phyloP scores from a whole-genome alignment of 2,113 vertebrate species.

The Calyptomena viridis region DNA sequence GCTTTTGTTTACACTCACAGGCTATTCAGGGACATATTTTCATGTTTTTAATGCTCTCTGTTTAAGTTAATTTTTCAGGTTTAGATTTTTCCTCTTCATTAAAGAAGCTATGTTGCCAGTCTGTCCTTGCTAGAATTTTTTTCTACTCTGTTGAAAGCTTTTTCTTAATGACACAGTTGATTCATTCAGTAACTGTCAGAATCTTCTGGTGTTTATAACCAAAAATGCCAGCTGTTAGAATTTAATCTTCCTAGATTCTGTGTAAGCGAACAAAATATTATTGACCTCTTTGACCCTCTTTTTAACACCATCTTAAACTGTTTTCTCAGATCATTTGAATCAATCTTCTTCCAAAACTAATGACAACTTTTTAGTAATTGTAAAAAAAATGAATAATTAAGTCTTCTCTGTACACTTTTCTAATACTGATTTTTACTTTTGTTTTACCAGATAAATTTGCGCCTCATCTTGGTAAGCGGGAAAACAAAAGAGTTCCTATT shows the following conservation, averaged over 20 bases:
- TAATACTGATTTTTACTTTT: background rate
- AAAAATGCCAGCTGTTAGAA: background rate
- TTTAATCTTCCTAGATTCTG: background rate
- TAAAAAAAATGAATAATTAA: background rate
- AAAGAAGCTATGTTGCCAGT: background rate
- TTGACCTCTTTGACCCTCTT: background rate
- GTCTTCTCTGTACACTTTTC: background rate
- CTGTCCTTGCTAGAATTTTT: background rate
- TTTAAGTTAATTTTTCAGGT: background rate
- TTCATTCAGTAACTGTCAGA: background rate
- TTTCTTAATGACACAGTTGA: background rate
- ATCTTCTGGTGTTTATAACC: background rate
- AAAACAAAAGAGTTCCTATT: conserved; percentile 99
- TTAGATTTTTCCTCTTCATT: background rate
- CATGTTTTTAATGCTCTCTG: background rate
- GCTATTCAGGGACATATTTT: background rate
- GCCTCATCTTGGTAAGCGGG: conserved; percentile 96
- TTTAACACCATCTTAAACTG: background rate
- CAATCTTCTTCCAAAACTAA: background rate
- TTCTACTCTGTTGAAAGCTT: background rate
- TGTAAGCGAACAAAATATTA: background rate
- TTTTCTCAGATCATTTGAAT: background rate
- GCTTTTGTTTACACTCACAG: background rate
- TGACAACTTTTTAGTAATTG: background rate
- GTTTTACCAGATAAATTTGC: conserved; percentile 90